Evolutionary conservation across 2,113 vertebrate genomes (phyloP).

Genomic region (Mormyrus iriodes): DNA sequence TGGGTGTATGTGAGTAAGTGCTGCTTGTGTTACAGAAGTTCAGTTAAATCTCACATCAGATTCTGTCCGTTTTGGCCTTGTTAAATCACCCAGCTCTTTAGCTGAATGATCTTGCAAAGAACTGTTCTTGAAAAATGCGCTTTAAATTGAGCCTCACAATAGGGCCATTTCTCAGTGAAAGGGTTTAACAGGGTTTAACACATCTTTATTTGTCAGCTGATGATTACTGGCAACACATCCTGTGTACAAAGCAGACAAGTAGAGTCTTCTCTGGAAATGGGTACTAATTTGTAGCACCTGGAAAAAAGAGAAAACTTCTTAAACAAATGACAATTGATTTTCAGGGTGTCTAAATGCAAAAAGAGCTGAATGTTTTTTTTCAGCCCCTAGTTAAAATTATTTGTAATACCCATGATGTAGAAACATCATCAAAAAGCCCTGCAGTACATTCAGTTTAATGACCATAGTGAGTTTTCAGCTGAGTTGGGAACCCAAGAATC

Average conservation of each 20-base stretch:
- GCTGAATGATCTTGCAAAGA: background rate
- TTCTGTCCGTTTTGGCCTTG: background rate
- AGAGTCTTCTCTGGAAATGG: background rate
- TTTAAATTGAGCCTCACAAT: background rate
- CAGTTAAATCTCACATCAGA: background rate
- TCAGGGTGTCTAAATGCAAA: background rate
- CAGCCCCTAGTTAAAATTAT: background rate
- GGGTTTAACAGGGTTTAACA: background rate
- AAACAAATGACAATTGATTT: background rate
- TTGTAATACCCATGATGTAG: background rate
- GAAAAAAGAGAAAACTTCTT: background rate
- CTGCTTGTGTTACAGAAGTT: background rate
- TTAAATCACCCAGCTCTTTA: background rate
- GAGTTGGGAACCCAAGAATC: background rate
- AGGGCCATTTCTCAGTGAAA: background rate
- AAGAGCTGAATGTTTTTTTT: background rate
- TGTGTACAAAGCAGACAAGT: background rate
- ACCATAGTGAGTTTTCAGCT: background rate
- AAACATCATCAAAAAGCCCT: background rate
- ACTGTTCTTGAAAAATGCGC: background rate
- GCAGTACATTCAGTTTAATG: background rate
- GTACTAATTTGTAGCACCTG: background rate
- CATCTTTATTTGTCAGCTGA: background rate
- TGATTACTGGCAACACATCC: background rate
- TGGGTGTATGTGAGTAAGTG: background rate